phyloP scores from a whole-genome alignment of 2,113 vertebrate species.

The Serilophus lunatus region DNA sequence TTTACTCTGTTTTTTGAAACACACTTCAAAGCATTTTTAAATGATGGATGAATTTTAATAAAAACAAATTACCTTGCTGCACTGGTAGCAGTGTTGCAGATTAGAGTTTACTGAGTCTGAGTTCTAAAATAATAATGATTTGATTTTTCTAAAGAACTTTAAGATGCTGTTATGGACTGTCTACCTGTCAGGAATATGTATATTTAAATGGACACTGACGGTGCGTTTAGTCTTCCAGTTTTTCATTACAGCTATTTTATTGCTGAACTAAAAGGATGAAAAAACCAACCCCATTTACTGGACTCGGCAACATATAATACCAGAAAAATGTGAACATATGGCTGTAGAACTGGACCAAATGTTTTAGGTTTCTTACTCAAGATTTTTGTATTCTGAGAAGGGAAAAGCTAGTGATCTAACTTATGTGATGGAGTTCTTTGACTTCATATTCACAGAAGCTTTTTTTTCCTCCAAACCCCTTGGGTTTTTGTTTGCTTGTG shows the following conservation, averaged over 20 bases:
- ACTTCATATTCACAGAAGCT: background rate
- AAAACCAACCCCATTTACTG: background rate
- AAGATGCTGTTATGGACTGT: background rate
- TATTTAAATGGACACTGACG: background rate
- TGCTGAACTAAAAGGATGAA: background rate
- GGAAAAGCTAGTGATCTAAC: background rate
- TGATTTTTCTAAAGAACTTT: background rate
- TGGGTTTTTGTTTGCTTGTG: background rate
- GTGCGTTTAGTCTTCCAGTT: background rate
- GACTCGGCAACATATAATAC: background rate
- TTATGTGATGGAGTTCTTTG: background rate
- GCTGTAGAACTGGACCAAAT: background rate
- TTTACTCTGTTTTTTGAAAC: conserved; percentile 1
- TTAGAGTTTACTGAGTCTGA: background rate
- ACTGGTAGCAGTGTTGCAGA: background rate
- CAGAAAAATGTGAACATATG: background rate
- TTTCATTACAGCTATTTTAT: background rate
- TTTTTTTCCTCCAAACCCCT: background rate
- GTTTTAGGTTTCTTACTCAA: background rate
- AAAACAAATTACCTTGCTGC: background rate
- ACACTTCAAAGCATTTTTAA: conserved; percentile 25
- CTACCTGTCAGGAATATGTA: background rate
- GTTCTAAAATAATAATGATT: background rate
- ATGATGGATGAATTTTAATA: background rate
- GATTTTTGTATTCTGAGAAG: background rate